Evolutionary conservation across 2,888 invertebrate genomes (phyloP).

Genomic region (Spodoptera exigua): DNA sequence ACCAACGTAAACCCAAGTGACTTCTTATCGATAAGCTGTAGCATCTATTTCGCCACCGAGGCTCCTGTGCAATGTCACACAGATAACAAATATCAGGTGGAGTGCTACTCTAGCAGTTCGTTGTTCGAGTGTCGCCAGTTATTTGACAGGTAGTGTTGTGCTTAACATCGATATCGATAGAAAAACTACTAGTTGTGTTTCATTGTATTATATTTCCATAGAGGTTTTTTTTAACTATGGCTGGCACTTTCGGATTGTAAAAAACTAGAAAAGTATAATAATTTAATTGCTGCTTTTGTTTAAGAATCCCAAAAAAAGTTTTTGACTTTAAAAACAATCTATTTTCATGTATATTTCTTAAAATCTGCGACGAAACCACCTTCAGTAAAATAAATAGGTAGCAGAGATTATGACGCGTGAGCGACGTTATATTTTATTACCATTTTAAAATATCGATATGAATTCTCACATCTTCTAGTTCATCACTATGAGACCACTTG

Average conservation of each 20-base stretch:
- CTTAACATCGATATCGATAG: conserved; percentile 44
- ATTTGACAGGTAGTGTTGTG: conserved; percentile 65
- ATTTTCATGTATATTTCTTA: too few species aligned
- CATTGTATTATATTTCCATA: not conserved
- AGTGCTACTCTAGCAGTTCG: conserved; percentile 75
- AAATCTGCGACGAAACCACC: too few species aligned
- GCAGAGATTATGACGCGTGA: too few species aligned
- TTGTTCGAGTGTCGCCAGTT: conserved; percentile 67
- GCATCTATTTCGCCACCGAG: conserved; percentile 79
- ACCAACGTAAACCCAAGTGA: conserved; percentile 45
- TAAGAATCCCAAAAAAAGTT: too few species aligned
- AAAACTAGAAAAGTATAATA: too few species aligned
- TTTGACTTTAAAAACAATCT: too few species aligned
- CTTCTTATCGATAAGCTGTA: conserved; percentile 64
- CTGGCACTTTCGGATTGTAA: too few species aligned
- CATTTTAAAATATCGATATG: not conserved
- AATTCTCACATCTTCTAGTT: not conserved
- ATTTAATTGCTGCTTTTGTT: too few species aligned
- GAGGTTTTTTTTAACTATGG: not conserved
- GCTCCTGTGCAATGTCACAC: conserved; percentile 79
- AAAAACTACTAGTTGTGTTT: not conserved
- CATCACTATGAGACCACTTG: conserved; percentile 58
- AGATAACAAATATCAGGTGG: conserved; percentile 83
- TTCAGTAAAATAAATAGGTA: too few species aligned
- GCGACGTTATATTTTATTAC: too few species aligned